Evolutionary conservation across 2,113 vertebrate species (phyloP), one percentile per base, ranked within the genome.

Genomic region (Myiopsitta monachus): DNA sequence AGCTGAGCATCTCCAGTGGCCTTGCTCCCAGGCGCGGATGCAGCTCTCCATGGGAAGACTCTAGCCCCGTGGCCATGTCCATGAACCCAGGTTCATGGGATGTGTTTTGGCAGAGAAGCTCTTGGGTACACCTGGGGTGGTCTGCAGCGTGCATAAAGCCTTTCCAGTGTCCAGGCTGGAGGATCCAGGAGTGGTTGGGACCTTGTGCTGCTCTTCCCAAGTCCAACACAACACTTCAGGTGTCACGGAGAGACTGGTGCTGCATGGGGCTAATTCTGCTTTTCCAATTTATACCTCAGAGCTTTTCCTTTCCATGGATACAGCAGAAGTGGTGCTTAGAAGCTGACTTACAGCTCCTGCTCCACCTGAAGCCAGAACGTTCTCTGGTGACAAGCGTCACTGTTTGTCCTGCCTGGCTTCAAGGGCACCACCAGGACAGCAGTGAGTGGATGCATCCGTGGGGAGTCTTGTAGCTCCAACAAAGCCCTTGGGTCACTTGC

Each of bases 171-270:
- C 57, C 30, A 15, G 18, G 51, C 38, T 16, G 79, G 66, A 57
- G 22, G 21, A 82, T 41, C 51, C 31, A 4, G 30, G 26, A 16
- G 41, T 0, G 4, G 13, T 9, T 11, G 54, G 36, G 4, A 31
- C 61, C 28, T 0, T 5, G 15, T 4, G 28, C 59, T n/a, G 33
- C n/a, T 47, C 26, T 33, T 66, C n/a, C 36, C 47, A 3, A 24
- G 4, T 19, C 49, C 49, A 11, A 9, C 3, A 14, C 49, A 11
- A 9, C 3, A 21, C 46, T 27, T 4, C 8, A 23, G 19, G 27
- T 74, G 19, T 23, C 30, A 1, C 0, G 2, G 39, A 67, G 61
- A 0, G 11, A 21, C 12, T 3, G 1, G 41, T 4, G 19, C 41
- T 69, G 61, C 38, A 15, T 21, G 41, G 18, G 47, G 15, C 14